Base-by-base conservation (phyloP, 1,140 invertebrate genomes). In the Formica selysi region DNA sequence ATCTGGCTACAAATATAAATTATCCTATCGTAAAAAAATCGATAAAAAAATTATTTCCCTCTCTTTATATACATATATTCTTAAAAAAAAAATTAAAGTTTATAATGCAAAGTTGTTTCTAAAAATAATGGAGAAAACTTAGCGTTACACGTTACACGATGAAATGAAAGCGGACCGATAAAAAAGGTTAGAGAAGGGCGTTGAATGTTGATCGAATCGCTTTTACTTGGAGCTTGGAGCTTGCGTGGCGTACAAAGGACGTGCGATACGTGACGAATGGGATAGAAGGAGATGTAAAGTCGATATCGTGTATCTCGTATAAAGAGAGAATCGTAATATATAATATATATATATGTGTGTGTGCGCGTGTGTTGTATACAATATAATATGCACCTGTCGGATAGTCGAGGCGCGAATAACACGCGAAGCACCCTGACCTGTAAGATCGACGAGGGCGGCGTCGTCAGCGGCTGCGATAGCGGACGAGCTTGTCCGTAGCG, bases 351-450 rank as follows among this genome's bases (percentile, higher is more conserved):
- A 11, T 10, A 13, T 44, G 10, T 44, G 10, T 44, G 10, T 41
- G 8, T 10, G 8, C 6, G 38, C 6, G 6, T 41, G 8, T 41
- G 3, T 22, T 48, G 3, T 13, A 48, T 48, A 48, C 3, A 48
- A 90, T 71, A 74, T 64, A 91, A 68, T 87, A 80, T 91, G 91
- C 93, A 93, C 93, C 93, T 93, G 91, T 86, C 93, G 92, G 76
- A 91, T 91, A 68, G 86, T 91, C 87, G 92, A 91, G 84, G 89
- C 85, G 87, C 89, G 91, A 80, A 89, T 84, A 86, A 87, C 62
- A 87, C 87, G 74, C 86, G 91, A 81, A 76, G 87, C 88, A 85
- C 85, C 90, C 71, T 71, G 90, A 90, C 74, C 86, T 76, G 88
- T 86, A 74, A 88, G 86, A 64, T 71, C 62, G 83, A 74, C 80